A percentile compares a stretch with the other conserved stretches of the same genome.
These are phyloP conservation scores for Prenolepis imparis DNA, from an alignment of 2,888 invertebrate species.

Conservation along the genomic window DNA sequence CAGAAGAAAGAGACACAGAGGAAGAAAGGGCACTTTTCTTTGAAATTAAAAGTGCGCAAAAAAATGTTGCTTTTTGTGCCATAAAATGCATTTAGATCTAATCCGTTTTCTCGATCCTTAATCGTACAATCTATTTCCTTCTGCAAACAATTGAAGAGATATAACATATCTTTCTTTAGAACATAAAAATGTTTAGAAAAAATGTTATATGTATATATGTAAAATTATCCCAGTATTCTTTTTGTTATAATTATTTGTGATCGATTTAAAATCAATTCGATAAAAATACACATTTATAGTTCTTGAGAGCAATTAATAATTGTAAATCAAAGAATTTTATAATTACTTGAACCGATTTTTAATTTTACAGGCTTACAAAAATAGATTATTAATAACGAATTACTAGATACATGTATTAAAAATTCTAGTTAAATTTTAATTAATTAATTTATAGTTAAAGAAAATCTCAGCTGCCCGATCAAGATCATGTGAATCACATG, in stretches of 20 bases:
- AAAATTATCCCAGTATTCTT: too few species aligned
- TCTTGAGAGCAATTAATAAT: neutral
- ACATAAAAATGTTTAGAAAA: neutral
- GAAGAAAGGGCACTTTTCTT: constrained; percentile 62
- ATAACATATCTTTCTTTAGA: neutral
- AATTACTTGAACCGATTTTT: neutral
- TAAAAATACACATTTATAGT: too few species aligned
- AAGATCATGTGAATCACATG: neutral
- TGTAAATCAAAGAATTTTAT: neutral
- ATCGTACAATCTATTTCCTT: neutral
- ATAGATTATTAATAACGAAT: too few species aligned
- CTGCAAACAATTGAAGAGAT: neutral
- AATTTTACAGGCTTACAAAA: too few species aligned
- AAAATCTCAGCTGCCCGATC: neutral
- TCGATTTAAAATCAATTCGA: too few species aligned
- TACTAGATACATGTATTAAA: too few species aligned
- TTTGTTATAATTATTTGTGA: too few species aligned
- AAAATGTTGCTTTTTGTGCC: constrained; percentile 1
- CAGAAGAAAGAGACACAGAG: neutral
- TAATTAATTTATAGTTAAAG: too few species aligned
- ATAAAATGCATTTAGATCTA: neutral
- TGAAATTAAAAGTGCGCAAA: constrained; percentile 58
- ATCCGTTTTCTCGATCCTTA: neutral
- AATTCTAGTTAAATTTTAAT: too few species aligned
- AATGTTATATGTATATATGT: too few species aligned